phyloP scores from a whole-genome alignment of 35 echinoderm and acorn worm genomes.

The Heliocidaris tuberculata region DNA sequence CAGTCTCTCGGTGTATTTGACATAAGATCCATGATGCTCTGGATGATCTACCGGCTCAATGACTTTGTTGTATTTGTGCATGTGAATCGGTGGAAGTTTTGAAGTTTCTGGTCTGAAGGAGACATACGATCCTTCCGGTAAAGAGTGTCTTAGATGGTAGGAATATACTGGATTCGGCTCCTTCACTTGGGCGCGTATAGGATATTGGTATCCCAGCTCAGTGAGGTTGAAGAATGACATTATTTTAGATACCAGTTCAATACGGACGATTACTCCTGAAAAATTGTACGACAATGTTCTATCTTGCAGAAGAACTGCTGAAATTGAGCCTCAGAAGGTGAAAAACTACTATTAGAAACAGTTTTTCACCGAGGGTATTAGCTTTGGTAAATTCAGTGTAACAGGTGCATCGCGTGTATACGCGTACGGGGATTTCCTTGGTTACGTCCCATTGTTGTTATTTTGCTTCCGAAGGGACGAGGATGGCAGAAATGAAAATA shows the following conservation, averaged over 20 bases:
- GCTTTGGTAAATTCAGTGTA: background rate
- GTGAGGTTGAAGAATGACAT: conserved; percentile 96
- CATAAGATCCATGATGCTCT: conserved; percentile 82
- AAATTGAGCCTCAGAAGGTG: background rate
- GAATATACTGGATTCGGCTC: conserved; percentile 73
- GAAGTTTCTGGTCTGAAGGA: conserved; percentile 84
- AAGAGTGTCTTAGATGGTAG: conserved; percentile 67
- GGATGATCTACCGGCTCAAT: conserved; percentile 68
- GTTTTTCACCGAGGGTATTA: background rate
- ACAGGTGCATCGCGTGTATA: background rate
- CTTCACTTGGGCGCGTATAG: conserved; percentile 73
- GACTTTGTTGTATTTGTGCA: conserved; percentile 89
- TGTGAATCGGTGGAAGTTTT: conserved; percentile 87
- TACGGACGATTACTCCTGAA: background rate
- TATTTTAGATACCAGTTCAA: conserved; percentile 2
- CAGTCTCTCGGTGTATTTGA: conserved; percentile 83
- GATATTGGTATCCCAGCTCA: conserved; percentile 81
- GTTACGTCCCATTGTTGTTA: background rate
- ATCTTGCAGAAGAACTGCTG: background rate
- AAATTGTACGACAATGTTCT: background rate
- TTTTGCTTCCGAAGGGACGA: background rate
- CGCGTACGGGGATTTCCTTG: background rate
- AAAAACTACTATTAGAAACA: background rate
- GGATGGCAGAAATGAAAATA: background rate
- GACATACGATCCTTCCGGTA: conserved; percentile 84